phyloP scores from a whole-genome alignment of 2,113 vertebrate species.

The Chinchilla lanigera region DNA sequence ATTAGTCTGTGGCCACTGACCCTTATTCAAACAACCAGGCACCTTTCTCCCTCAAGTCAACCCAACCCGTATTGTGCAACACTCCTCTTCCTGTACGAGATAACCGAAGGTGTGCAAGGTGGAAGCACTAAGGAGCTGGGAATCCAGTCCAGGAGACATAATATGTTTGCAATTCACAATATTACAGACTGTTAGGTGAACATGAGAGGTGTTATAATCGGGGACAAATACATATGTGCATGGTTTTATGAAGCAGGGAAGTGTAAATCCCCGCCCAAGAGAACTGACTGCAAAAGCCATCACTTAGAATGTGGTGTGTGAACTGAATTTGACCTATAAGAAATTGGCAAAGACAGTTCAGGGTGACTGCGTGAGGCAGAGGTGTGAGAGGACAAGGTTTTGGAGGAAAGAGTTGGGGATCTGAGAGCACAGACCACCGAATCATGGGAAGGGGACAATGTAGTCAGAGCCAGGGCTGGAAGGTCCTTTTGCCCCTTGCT shows the following conservation, averaged over 20 bases:
- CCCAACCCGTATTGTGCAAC: not conserved
- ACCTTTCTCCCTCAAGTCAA: not conserved
- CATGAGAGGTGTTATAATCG: not conserved
- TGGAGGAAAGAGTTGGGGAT: not conserved
- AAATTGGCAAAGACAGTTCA: not conserved
- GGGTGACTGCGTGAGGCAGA: rapidly evolving
- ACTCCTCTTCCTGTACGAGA: not conserved
- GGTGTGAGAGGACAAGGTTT: not conserved
- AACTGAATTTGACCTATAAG: not conserved
- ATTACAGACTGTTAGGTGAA: not conserved
- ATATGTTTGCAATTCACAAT: not conserved
- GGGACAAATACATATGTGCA: not conserved
- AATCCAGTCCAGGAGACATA: not conserved
- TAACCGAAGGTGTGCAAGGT: not conserved
- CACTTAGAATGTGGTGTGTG: not conserved
- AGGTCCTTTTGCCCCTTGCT: not conserved
- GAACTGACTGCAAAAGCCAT: not conserved
- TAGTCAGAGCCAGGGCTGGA: not conserved
- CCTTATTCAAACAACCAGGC: not conserved
- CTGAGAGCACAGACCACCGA: not conserved
- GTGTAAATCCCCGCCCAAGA: not conserved
- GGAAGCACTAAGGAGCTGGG: not conserved
- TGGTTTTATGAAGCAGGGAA: not conserved
- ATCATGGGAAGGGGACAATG: rapidly evolving
- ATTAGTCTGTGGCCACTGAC: not conserved